Evolutionary conservation across 2,113 vertebrate genomes (phyloP), one percentile per base, ranked within the genome.

Genomic region (Noturus placidus): DNA sequence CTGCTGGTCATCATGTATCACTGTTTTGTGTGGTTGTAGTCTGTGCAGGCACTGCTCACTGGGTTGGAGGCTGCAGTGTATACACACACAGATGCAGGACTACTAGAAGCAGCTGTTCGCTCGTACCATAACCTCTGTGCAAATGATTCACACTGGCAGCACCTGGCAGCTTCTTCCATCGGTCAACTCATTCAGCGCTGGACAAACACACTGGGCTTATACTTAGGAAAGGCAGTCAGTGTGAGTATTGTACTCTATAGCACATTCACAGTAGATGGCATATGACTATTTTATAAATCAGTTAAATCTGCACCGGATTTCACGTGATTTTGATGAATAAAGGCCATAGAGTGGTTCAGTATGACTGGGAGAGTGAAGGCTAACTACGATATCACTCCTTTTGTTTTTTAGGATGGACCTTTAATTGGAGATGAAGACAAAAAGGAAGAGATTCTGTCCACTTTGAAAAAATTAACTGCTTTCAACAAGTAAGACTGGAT

Each of bases 401-500:
- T 90, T 78, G 87, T 38, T 14, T 87, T 89, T 67, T 74, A 98
- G 97, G 95, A 90, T 56, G 95, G 92, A 83, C 86, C 79, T 35
- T 95, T 95, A 87, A 92, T 89, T 91, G 91, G 22, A 4, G 94
- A 95, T 0, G 86, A 94, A 80, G 93, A 91, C 90, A 92, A 91
- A 87, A 92, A 91, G 56, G 90, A 88, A 84, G 91, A 80, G 77
- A 92, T 97, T 70, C 87, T 94, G 70, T 89, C 91, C 86, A 91
- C 92, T 33, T 91, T 97, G 91, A 96, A 93, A 94, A 97, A 96
- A 94, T 91, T 97, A 90, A 83, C 95, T 52, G 94, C 95, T 84
- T 97, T 98, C 92, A 93, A 96, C 93, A 97, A 96, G 97, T 98
- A 94, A 95, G 96, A 65, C 46, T 52, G 25, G 14, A 52, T 52